These are phyloP conservation scores for Diarsia rubi DNA, from an alignment of 2,888 invertebrate genomes.

Conservation along the genomic window DNA sequence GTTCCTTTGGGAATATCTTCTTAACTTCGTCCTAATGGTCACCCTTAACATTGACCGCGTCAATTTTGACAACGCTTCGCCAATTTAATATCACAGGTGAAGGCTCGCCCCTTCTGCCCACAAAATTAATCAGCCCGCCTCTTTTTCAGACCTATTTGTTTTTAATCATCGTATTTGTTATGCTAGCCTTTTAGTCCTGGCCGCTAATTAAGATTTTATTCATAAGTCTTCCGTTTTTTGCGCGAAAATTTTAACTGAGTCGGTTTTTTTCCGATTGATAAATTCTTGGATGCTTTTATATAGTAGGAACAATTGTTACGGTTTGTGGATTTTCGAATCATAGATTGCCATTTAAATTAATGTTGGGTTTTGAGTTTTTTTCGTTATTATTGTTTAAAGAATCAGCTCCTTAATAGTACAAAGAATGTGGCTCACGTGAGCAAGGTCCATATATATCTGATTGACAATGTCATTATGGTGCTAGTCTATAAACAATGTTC, in stretches of 20 bases:
- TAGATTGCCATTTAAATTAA: slow-evolving; percentile 18
- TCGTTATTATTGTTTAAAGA: slow-evolving; percentile 3
- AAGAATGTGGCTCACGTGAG: slow-evolving; percentile 55
- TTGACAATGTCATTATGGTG: slow-evolving; percentile 73
- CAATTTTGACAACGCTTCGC: slow-evolving; percentile 86
- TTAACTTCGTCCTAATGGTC: slow-evolving; percentile 65
- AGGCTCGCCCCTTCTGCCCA: slow-evolving; percentile 78
- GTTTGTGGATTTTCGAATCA: slow-evolving; percentile 21
- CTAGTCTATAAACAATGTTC: slow-evolving; percentile 84
- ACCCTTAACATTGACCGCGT: slow-evolving; percentile 77
- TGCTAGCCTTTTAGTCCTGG: slow-evolving; percentile 75
- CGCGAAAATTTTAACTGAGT: slow-evolving; percentile 59
- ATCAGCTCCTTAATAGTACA: slow-evolving; percentile 24
- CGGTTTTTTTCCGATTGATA: slow-evolving; percentile 48
- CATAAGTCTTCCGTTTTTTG: slow-evolving; percentile 79
- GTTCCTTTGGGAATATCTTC: background rate
- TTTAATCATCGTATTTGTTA: slow-evolving; percentile 84
- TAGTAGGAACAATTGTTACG: background rate
- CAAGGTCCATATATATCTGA: slow-evolving; percentile 61
- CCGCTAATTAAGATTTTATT: slow-evolving; percentile 91
- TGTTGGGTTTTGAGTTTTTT: background rate
- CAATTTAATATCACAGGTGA: slow-evolving; percentile 80
- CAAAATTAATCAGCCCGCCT: slow-evolving; percentile 88
- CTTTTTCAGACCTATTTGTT: slow-evolving; percentile 87
- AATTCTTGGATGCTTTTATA: slow-evolving; percentile 3